Evolutionary conservation across 2,113 vertebrate species (phyloP).

Genomic region (Epinephelus fuscoguttatus): DNA sequence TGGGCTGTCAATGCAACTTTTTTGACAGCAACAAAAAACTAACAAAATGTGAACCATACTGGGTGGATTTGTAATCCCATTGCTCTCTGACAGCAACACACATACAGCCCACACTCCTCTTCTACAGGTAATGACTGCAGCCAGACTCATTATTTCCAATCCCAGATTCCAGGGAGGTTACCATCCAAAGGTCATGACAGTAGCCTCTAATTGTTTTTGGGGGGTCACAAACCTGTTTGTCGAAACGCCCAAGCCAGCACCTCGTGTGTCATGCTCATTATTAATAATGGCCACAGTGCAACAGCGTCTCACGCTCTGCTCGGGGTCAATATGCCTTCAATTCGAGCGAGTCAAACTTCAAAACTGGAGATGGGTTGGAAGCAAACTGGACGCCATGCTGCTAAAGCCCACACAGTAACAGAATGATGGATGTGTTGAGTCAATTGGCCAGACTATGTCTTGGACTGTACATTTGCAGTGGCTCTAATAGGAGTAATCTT

Average conservation of each 20-base stretch:
- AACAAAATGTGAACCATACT: not conserved
- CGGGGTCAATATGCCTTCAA: conserved; percentile 43
- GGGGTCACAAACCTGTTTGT: conserved; percentile 67
- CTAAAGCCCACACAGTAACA: conserved; percentile 32
- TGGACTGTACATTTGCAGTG: conserved; percentile 23
- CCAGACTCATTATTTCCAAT: conserved; percentile 71
- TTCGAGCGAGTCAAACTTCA: conserved; percentile 20
- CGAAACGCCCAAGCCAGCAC: conserved; percentile 28
- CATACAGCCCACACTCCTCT: conserved; percentile 18
- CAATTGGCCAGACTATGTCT: conserved; percentile 16
- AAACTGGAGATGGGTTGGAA: conserved; percentile 16
- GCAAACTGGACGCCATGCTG: conserved; percentile 19
- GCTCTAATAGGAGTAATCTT: conserved; percentile 37
- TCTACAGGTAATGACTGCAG: conserved; percentile 48
- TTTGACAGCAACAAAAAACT: conserved; percentile 1
- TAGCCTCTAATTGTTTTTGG: conserved; percentile 60
- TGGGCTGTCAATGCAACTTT: not conserved
- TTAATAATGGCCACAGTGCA: conserved; percentile 51
- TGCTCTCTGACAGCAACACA: conserved; percentile 14
- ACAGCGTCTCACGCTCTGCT: not conserved
- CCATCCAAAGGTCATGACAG: conserved; percentile 64
- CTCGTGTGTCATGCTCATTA: conserved; percentile 59
- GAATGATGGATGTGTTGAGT: conserved; percentile 17
- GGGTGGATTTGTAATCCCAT: conserved; percentile 13
- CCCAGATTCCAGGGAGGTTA: conserved; percentile 47